Conservation (phyloP, 2,888 invertebrate species). For the Branchipolynoe longqiensis region DNA sequence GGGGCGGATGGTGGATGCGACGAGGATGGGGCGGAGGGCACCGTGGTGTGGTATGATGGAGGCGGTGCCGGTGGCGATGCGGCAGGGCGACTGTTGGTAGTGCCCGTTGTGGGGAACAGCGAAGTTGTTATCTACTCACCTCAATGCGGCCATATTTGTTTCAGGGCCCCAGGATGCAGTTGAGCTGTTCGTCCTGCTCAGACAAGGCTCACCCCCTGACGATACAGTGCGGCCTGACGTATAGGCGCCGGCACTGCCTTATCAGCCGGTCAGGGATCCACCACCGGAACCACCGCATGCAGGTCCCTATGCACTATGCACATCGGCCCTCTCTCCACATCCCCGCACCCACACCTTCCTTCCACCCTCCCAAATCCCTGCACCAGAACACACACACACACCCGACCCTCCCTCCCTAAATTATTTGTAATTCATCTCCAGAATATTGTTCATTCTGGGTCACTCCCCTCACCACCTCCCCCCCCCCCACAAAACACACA, state of each 20-base stretch:
- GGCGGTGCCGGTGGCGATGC: background rate
- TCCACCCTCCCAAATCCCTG: no score
- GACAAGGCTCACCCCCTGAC: background rate
- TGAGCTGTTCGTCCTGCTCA: background rate
- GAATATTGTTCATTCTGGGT: no score
- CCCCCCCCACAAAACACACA: no score
- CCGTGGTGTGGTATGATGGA: background rate
- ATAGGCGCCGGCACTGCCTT: background rate
- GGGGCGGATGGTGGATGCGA: background rate
- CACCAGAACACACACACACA: no score
- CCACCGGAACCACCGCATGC: no score
- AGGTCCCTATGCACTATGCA: no score
- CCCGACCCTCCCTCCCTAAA: no score
- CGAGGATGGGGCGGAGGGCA: background rate
- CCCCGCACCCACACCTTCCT: no score
- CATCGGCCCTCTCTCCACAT: no score
- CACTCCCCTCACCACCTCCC: no score
- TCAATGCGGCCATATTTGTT: slow-evolving; percentile 28
- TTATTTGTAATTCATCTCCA: no score
- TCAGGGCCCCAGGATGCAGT: background rate
- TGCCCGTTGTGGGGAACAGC: background rate
- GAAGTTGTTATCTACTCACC: slow-evolving; percentile 40
- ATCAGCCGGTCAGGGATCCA: no score
- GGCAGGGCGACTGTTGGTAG: background rate
- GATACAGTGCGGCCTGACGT: background rate